Conservation (phyloP, 2,113 vertebrate genomes). For the Podarcis muralis region DNA sequence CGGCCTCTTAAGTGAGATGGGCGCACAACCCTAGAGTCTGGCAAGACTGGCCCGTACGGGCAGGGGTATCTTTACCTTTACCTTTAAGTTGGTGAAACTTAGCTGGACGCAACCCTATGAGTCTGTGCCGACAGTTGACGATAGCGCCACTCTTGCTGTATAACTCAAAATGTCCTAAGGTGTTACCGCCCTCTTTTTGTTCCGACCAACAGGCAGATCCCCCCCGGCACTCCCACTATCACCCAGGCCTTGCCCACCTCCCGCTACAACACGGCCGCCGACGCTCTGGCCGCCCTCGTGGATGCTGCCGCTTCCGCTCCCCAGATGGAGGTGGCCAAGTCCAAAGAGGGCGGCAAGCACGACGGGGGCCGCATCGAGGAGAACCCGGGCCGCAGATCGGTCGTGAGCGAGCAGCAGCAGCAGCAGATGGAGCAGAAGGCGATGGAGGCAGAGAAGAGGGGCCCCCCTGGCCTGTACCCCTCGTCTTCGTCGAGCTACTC, state of each 20-base stretch:
- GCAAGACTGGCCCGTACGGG: no score
- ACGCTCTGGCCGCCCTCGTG: constrained; percentile 93
- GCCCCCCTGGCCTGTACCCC: constrained; percentile 80
- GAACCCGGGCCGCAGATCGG: constrained; percentile 78
- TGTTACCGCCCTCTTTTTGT: background rate
- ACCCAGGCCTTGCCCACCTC: constrained; percentile 83
- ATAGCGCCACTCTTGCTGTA: no score
- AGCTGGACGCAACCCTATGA: no score
- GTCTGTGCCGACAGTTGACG: no score
- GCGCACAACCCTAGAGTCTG: no score
- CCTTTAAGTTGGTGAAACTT: no score
- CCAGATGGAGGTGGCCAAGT: constrained; percentile 93
- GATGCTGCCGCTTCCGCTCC: constrained; percentile 93
- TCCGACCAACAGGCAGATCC: constrained; percentile 78
- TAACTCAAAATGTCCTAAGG: background rate
- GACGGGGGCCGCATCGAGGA: constrained; percentile 87
- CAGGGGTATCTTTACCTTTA: no score
- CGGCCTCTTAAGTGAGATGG: no score
- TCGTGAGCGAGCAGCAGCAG: constrained; percentile 80
- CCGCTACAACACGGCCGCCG: constrained; percentile 93
- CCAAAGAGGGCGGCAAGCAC: constrained; percentile 88
- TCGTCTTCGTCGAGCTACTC: constrained; percentile 77
- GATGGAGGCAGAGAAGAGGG: constrained; percentile 82
- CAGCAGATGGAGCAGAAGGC: constrained; percentile 73
- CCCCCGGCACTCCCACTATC: constrained; percentile 77